phyloP scores from a whole-genome alignment of 1,140 invertebrate species.

The Drosophila nigromelanica region DNA sequence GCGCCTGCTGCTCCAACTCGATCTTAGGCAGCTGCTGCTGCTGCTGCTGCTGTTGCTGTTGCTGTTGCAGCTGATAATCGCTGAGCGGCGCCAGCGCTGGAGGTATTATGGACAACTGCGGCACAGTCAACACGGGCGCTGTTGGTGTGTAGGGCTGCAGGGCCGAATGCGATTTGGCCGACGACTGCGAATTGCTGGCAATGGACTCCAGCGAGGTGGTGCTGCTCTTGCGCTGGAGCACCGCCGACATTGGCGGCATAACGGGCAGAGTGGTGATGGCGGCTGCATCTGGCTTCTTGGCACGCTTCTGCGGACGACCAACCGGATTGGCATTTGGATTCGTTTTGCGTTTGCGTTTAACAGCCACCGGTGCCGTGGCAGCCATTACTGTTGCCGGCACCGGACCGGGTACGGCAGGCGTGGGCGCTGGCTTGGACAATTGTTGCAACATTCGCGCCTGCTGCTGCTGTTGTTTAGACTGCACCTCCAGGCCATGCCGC shows the following conservation, averaged over 20 bases:
- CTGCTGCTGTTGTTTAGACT: slow-evolving; percentile 31
- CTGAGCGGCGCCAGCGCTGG: slow-evolving; percentile 77
- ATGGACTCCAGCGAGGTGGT: slow-evolving; percentile 80
- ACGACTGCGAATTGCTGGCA: slow-evolving; percentile 79
- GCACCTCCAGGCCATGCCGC: slow-evolving; percentile 47
- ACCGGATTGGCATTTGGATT: slow-evolving; percentile 64
- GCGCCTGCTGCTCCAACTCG: slow-evolving; percentile 40
- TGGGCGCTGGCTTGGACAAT: slow-evolving; percentile 4
- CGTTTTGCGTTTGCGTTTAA: slow-evolving; percentile 66
- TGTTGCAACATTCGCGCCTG: slow-evolving; percentile 8
- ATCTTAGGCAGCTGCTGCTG: slow-evolving; percentile 33
- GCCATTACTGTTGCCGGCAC: neutral
- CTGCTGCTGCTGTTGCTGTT: slow-evolving; percentile 22
- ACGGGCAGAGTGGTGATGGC: slow-evolving; percentile 12
- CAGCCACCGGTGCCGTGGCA: neutral
- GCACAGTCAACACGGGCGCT: slow-evolving; percentile 14
- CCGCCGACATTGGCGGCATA: slow-evolving; percentile 51
- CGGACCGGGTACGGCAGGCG: slow-evolving; percentile 11
- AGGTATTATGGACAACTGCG: slow-evolving; percentile 54
- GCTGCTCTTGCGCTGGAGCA: slow-evolving; percentile 74
- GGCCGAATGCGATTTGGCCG: slow-evolving; percentile 59
- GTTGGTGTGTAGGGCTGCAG: slow-evolving; percentile 50
- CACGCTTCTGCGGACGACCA: slow-evolving; percentile 68
- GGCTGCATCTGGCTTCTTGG: slow-evolving; percentile 47
- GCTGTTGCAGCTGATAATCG: slow-evolving; percentile 44